Evolutionary conservation across 2,888 invertebrate genomes (phyloP).

Genomic region (Lasioglossum vierecki): DNA sequence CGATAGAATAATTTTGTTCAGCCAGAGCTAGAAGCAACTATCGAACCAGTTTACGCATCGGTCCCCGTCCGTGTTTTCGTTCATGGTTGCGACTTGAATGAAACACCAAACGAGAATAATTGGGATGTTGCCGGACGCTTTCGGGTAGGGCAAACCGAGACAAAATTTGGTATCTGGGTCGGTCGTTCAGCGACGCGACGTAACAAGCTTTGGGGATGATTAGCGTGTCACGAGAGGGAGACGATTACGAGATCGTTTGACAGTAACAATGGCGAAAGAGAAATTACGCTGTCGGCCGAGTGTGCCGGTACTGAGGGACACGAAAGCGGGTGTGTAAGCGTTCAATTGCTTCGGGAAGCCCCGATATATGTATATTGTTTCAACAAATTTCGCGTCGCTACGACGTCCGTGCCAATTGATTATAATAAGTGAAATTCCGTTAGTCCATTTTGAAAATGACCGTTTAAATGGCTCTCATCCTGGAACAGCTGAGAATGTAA

Average conservation of each 20-base stretch:
- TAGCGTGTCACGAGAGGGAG: slow-evolving; percentile 74
- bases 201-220: slow-evolving; percentile 73
- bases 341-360: slow-evolving; percentile 10
- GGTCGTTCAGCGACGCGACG: slow-evolving; percentile 66
- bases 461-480: no score
- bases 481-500: neutral
- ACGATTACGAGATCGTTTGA: slow-evolving; percentile 73
- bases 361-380: neutral
- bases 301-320: slow-evolving; percentile 43
- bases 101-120: neutral
- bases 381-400: neutral
- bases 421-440: neutral
- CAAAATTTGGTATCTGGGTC: slow-evolving; percentile 75
- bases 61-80: neutral
- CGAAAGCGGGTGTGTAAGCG: slow-evolving; percentile 56
- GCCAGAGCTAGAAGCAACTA: no score
- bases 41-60: no score
- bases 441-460: neutral
- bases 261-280: slow-evolving; percentile 72
- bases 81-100: neutral
- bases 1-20: no score
- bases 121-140: slow-evolving; percentile 12
- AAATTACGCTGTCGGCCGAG: slow-evolving; percentile 70
- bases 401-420: neutral
- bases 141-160: slow-evolving; percentile 37